Conservation (phyloP, 2,113 vertebrate species). For the Gymnocephalus cernua region DNA sequence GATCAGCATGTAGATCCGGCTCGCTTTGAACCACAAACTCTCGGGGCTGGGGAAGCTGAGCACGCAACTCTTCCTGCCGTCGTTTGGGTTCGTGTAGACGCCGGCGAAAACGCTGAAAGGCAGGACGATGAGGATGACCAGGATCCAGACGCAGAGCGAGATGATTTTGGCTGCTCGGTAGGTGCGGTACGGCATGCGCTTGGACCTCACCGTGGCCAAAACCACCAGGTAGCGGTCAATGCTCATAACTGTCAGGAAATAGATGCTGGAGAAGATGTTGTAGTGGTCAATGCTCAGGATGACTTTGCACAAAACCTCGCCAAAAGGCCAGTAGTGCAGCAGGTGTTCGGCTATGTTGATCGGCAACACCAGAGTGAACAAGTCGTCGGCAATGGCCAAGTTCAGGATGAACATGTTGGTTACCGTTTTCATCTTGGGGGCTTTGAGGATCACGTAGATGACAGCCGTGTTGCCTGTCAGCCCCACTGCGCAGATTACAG, state of each 20-base stretch:
- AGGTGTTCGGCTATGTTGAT: conserved; percentile 91
- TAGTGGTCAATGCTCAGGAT: conserved; percentile 92
- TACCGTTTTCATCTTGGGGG: conserved; percentile 93
- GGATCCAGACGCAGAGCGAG: conserved; percentile 90
- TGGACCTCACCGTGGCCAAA: conserved; percentile 87
- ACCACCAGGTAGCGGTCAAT: conserved; percentile 91
- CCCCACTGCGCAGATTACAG: conserved; percentile 89
- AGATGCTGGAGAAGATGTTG: conserved; percentile 94
- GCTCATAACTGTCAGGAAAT: conserved; percentile 93
- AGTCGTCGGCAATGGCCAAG: conserved; percentile 89
- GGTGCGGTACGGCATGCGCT: conserved; percentile 87
- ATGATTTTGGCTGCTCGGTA: conserved; percentile 88
- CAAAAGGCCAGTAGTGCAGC: conserved; percentile 92
- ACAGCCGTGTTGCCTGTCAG: conserved; percentile 91
- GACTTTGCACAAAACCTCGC: conserved; percentile 90
- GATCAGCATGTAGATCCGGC: conserved; percentile 90
- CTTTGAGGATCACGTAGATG: conserved; percentile 92
- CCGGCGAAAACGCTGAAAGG: conserved; percentile 90
- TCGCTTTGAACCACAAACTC: conserved; percentile 90
- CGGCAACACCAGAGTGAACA: conserved; percentile 91
- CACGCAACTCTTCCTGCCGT: conserved; percentile 89
- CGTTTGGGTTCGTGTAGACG: conserved; percentile 79
- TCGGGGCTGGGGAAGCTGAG: conserved; percentile 91
- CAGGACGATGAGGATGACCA: conserved; percentile 89
- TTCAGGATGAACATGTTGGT: conserved; percentile 95